Conservation (phyloP, 1,140 invertebrate species). For the Argopecten irradians region DNA sequence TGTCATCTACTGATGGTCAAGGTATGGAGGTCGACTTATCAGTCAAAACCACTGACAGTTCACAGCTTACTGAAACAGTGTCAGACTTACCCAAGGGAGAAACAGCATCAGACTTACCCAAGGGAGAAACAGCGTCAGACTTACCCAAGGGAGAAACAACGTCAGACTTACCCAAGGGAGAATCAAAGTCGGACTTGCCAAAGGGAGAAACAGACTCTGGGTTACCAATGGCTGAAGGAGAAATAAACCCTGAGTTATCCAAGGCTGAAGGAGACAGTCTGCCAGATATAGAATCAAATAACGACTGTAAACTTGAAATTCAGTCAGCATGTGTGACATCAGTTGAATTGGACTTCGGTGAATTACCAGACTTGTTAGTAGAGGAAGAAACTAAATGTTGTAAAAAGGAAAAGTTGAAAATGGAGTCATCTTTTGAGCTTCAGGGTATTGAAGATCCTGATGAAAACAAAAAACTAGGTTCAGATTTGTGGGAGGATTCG, state of each 20-base stretch:
- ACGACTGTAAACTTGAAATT: not conserved
- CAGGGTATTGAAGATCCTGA: not conserved
- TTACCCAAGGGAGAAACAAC: too few species aligned
- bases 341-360: not conserved
- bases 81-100: not conserved
- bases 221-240: too few species aligned
- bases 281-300: not conserved
- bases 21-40: not conserved
- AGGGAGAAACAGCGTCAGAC: too few species aligned
- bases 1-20: not conserved
- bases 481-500: not conserved
- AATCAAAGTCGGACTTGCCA: too few species aligned
- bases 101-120: too few species aligned
- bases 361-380: conserved; percentile 24
- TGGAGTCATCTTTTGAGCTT: conserved; percentile 16
- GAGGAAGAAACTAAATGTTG: not conserved
- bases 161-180: too few species aligned
- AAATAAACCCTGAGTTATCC: not conserved
- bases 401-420: conserved; percentile 9
- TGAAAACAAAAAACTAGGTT: not conserved
- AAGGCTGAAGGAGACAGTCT: not conserved
- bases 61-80: not conserved
- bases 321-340: not conserved
- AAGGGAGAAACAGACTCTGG: too few species aligned
- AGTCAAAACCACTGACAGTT: not conserved